A percentile compares a stretch with the other conserved stretches of the same genome.
phyloP scores from a whole-genome alignment of 2,888 invertebrate species.

The Parasteatoda lunata region DNA sequence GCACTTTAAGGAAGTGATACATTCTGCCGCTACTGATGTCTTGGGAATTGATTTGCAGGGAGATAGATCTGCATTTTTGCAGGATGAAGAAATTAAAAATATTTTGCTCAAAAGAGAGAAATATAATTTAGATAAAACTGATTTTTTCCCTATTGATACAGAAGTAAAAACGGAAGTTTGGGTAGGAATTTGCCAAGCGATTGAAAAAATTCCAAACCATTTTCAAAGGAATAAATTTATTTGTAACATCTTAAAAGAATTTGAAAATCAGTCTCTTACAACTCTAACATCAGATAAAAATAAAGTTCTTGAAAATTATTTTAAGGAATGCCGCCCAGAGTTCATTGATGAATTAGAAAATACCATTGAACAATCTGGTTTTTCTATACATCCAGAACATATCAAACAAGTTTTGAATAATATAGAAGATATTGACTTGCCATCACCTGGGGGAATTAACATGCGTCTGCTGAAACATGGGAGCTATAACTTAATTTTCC shows the following conservation, averaged over 20 bases:
- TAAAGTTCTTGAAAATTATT: not conserved
- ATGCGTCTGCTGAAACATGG: conserved; percentile 14
- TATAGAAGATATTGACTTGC: conserved; percentile 10
- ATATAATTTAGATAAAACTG: not conserved
- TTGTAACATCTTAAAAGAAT: conserved; percentile 17
- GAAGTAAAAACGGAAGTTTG: conserved; percentile 34
- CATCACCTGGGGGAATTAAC: conserved; percentile 14
- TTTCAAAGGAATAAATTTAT: conserved; percentile 1
- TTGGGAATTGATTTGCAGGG: conserved; percentile 1
- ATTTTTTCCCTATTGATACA: not conserved
- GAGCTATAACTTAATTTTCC: not conserved
- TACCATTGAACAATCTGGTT: not conserved
- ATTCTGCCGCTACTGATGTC: conserved; percentile 6
- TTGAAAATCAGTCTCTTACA: not conserved
- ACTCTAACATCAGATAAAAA: not conserved
- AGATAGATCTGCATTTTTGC: conserved; percentile 6
- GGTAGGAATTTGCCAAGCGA: conserved; percentile 9
- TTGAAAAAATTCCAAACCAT: conserved; percentile 1
- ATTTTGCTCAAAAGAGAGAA: no score
- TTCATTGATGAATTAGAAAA: not conserved
- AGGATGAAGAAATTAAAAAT: conserved; percentile 44
- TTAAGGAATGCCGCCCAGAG: conserved; percentile 1
- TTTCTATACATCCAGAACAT: not conserved
- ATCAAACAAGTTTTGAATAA: conserved; percentile 15
- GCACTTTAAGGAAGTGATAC: conserved; percentile 21